Percentiles rank a stretch among this genome's conserved stretches.
These are phyloP conservation scores for Nasonia giraulti DNA, from an alignment of 1,140 invertebrate genomes.

Conservation along the genomic window DNA sequence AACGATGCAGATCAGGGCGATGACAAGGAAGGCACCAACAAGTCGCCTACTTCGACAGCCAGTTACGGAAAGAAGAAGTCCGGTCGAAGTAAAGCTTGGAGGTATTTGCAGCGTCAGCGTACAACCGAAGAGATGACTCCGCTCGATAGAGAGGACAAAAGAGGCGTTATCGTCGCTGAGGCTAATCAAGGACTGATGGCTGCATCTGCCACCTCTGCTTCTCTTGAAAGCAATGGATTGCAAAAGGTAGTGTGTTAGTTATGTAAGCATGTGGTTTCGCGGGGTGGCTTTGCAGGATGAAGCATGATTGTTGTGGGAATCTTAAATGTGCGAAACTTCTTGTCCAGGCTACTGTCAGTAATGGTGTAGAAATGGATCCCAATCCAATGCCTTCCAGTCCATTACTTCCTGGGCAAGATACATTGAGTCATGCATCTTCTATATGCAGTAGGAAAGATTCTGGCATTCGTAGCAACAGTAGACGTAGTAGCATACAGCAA, in stretches of 20 bases:
- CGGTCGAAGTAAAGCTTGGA: constrained; percentile 66
- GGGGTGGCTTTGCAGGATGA: neutral
- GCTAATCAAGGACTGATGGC: constrained; percentile 27
- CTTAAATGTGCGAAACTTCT: constrained; percentile 20
- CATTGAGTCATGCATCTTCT: constrained; percentile 82
- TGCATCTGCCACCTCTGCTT: neutral
- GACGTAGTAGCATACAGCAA: constrained; percentile 88
- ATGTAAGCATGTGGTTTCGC: neutral
- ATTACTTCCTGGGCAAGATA: constrained; percentile 76
- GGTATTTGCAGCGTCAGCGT: constrained; percentile 68
- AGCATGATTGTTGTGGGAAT: neutral
- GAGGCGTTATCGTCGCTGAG: neutral
- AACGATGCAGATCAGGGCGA: constrained; percentile 77
- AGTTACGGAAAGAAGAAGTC: constrained; percentile 69
- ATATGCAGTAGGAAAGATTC: constrained; percentile 90
- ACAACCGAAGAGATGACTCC: constrained; percentile 71
- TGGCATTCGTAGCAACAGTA: constrained; percentile 88
- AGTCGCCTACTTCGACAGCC: constrained; percentile 78
- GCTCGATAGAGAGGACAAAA: constrained; percentile 58
- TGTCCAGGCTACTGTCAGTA: constrained; percentile 60
- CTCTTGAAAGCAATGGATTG: constrained; percentile 32
- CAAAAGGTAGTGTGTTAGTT: constrained; percentile 11
- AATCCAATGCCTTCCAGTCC: constrained; percentile 72
- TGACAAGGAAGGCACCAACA: constrained; percentile 73
- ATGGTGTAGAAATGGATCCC: constrained; percentile 70